Percentiles rank a stretch among this genome's conserved stretches.
These are phyloP conservation scores for human (Homo sapiens) DNA, from an alignment of 2,113 vertebrate genomes.

Conservation along the genomic window GRCh38 chr4:21648501-21649000, in stretches of 20 bases:
- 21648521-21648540: not conserved
- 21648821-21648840: not conserved
- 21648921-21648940: not conserved
- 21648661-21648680: not conserved
- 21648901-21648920: not conserved
- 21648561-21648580: not conserved
- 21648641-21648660: not conserved
- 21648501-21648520: not conserved
- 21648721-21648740: not conserved
- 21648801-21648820: not conserved
- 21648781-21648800: not conserved
- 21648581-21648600: not conserved
- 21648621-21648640: not conserved
- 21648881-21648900: slow-evolving; percentile 5
- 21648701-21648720: not conserved
- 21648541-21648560: not conserved
- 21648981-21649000: not conserved
- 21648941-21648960: not conserved
- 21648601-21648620: not conserved
- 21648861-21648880: slow-evolving; percentile 5
- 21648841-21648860: slow-evolving; percentile 57
- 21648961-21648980: slow-evolving; percentile 36
- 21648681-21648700: not conserved
- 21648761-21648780: not conserved
- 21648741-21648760: not conserved